Evolutionary conservation across 2,797 vertebrate genomes (phyloP), one percentile per base, ranked within the genome.

Genomic region (Setipinna tenuifilis): DNA sequence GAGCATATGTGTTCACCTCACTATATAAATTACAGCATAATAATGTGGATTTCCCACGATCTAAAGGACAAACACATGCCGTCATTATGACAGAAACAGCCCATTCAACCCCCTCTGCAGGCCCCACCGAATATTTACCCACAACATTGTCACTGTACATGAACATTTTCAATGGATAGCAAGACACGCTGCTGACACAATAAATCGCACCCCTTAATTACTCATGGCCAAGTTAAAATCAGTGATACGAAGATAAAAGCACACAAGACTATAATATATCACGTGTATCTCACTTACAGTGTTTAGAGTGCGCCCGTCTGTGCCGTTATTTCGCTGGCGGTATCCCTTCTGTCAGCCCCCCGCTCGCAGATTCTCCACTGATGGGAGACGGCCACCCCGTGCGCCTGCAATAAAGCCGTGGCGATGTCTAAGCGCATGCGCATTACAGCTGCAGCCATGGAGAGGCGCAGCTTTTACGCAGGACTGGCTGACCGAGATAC

Each of bases 71-170:
- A 65, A 86, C 87, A 91, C 84, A 23, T 90, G 86, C 89, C 92
- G 93, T 83, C 89, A 90, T 89, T 87, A 85, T 86, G 87, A 88
- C 89, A 44, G 71, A 44, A 21, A 78, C 17, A 87, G 83, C 84
- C 86, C 83, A 71, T 90, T 91, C 92, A 89, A 90, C 93, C 92
- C 93, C 92, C 93, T 88, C 94, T 91, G 81, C 91, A 93, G 94
- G 94, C 95, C 94, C 93, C 91, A 87, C 61, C 6, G 88, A 85
- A 92, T 86, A 92, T 88, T 88, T 92, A 91, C 84, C 57, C 83
- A 46, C 62, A 84, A 89, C 68, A 81, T 87, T 86, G 92, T 87
- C 91, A 91, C 90, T 83, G 88, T 88, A 89, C 85, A 87, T 87
- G 84, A 84, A 89, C 81, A 87, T 87, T 86, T 82, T 86, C 65